phyloP scores from a whole-genome alignment of 2,888 invertebrate genomes.

The Junonia oenone region DNA sequence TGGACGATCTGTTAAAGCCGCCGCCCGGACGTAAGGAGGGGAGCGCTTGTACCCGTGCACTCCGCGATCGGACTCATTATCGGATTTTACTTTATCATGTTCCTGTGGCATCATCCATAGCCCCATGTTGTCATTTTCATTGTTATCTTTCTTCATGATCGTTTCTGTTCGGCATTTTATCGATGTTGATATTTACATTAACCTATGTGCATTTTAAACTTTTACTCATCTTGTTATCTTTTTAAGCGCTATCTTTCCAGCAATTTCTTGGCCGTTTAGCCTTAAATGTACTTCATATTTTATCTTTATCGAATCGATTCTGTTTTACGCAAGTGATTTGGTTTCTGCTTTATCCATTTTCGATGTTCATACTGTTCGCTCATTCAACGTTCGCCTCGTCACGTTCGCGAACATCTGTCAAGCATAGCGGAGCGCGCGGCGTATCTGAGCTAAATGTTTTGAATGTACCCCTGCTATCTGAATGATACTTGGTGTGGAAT shows the following conservation, averaged over 20 bases:
- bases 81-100: background rate
- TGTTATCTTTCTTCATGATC: background rate
- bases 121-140: conserved; percentile 3
- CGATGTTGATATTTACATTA: background rate
- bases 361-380: background rate
- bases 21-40: conserved; percentile 88
- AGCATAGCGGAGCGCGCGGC: conserved; percentile 70
- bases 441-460: conserved; percentile 51
- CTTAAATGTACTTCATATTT: background rate
- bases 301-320: background rate
- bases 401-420: conserved; percentile 15
- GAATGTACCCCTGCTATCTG: conserved; percentile 61
- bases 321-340: background rate
- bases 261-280: background rate
- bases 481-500: conserved; percentile 72
- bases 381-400: conserved; percentile 14
- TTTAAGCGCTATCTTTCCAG: background rate
- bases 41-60: conserved; percentile 52
- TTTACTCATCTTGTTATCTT: background rate
- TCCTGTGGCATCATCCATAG: background rate
- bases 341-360: background rate
- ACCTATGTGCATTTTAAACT: background rate
- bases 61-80: conserved; percentile 43
- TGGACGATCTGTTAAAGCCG: conserved; percentile 92
- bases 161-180: background rate